Conservation (phyloP, 2,888 invertebrate species). For the Mythimna pallens region DNA sequence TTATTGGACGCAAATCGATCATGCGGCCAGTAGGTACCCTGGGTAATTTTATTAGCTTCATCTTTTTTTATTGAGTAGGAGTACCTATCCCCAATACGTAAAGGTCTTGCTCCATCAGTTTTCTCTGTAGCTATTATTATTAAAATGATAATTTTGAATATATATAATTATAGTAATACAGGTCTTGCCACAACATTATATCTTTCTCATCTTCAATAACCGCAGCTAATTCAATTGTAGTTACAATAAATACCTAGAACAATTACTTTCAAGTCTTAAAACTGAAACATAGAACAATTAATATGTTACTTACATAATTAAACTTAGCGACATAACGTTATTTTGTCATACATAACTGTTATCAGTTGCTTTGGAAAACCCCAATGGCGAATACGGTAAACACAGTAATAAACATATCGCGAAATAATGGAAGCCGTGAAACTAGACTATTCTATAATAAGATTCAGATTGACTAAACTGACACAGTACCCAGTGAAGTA, state of each 20-base stretch:
- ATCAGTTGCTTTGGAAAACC: constrained; percentile 33
- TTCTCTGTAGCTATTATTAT: not conserved
- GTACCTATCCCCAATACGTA: not conserved
- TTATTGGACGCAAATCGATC: too few relatives aligned
- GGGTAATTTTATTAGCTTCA: too few relatives aligned
- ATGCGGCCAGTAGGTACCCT: too few relatives aligned
- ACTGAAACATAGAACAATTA: not conserved
- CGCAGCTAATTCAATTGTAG: not conserved
- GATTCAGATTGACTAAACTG: not conserved
- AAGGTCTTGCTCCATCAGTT: not conserved
- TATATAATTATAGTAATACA: not conserved
- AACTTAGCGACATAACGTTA: too few relatives aligned
- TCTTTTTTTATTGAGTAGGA: too few relatives aligned
- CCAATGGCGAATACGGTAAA: constrained; percentile 9
- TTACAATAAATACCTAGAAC: not conserved
- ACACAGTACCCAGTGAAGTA: not conserved
- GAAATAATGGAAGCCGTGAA: constrained; percentile 11
- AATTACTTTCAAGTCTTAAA: not conserved
- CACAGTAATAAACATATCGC: constrained; percentile 10
- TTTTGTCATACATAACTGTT: not conserved
- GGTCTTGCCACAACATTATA: not conserved
- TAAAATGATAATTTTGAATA: not conserved
- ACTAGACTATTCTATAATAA: not conserved
- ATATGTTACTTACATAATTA: not conserved
- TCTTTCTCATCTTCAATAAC: not conserved